Evolutionary conservation across 2,797 vertebrate species (phyloP).

Genomic region (Varecia variegata): DNA sequence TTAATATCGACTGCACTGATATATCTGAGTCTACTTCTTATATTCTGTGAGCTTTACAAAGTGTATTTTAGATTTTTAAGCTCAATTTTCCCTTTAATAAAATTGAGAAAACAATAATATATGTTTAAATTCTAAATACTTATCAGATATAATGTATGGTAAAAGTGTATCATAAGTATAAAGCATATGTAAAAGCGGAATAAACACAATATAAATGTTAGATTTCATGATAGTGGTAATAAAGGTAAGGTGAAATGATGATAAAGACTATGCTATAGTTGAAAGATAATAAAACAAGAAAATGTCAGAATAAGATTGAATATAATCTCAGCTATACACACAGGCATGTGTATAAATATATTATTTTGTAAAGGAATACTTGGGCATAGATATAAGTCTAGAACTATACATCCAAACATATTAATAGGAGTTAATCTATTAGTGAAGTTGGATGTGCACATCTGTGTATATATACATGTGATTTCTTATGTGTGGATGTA

Average conservation of each 20-base stretch:
- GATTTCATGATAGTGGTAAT: neutral
- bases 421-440: neutral
- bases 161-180: neutral
- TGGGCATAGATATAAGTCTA: neutral
- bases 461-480: too few relatives aligned
- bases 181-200: neutral
- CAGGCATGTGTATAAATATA: neutral
- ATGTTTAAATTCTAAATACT: neutral
- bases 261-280: too few relatives aligned
- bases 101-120: neutral
- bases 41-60: neutral
- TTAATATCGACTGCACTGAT: neutral
- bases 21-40: neutral
- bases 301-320: neutral
- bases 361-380: neutral
- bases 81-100: neutral
- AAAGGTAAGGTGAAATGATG: neutral
- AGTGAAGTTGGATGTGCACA: neutral
- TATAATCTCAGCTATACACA: neutral
- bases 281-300: neutral
- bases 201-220: neutral
- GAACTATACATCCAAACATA: neutral
- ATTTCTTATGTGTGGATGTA: neutral
- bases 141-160: neutral
- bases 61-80: neutral